Evolutionary conservation across 2,797 vertebrate species (phyloP).

Genomic region (Crypturellus tataupa): DNA sequence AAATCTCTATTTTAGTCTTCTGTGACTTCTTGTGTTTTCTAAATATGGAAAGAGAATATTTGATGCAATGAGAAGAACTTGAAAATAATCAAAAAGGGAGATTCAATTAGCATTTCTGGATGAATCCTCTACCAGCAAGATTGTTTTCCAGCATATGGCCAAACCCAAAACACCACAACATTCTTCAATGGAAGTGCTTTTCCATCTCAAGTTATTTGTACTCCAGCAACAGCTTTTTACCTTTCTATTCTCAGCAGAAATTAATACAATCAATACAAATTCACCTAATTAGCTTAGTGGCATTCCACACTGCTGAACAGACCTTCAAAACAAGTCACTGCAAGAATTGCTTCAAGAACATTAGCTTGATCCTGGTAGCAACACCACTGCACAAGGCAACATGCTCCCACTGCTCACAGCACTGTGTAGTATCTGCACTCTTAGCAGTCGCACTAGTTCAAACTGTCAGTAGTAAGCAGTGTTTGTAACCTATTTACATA

Average conservation of each 20-base stretch:
- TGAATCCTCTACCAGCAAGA: background rate
- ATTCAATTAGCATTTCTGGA: background rate
- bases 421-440: background rate
- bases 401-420: background rate
- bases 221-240: background rate
- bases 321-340: background rate
- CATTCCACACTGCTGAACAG: background rate
- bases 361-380: background rate
- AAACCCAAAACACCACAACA: background rate
- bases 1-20: background rate
- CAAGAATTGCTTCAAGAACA: background rate
- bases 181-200: background rate
- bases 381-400: background rate
- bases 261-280: background rate
- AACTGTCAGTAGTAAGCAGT: background rate
- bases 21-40: background rate
- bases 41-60: background rate
- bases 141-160: background rate
- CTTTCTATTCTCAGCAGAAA: background rate
- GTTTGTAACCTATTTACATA: background rate
- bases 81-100: background rate
- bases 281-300: background rate
- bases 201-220: background rate
- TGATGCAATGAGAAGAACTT: background rate
- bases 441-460: constrained; percentile 7